Base-by-base conservation (phyloP, 2,888 invertebrate species). In the Ephialtes manifestator region DNA sequence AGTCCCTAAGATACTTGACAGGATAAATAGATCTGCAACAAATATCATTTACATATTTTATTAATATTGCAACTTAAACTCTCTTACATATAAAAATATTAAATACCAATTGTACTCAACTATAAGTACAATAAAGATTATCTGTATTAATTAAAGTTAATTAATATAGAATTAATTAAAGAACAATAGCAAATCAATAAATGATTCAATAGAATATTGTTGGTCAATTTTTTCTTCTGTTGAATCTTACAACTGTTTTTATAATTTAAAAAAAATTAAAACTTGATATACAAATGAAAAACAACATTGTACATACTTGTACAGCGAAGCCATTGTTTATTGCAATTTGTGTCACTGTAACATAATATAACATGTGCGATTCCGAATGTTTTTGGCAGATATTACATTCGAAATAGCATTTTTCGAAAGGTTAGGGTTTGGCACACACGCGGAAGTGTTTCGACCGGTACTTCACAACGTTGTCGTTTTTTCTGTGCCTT, bases 1-100 rank as follows among this genome's bases (percentile, higher is more conserved):
- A 96, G 92, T 97, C 97, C 88, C 96, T 95, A 89, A 97, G 96
- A 91, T 96, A 97, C 93, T 97, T 97, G 5, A 95, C 94, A 2
- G 97, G 97, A 93, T 97, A 97, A 87, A 97, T 96, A 51, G 96
- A 95, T 93, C 97, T 97, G 93, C 87, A 95, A 94, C 78, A 60
- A 79, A 88, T 51, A 51, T 39, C 2, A 10, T 39, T 39, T 39
- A 39, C 10, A 10, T 39, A 39, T 10, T 39, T 39, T 10, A 39
- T 10, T 10, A 10, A 39, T 39, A 35, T 35, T 0, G 4, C 5
- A 35, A 35, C 5, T 2, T 31, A 31, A 5, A 31, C 31, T 31
- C 31, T 31, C 35, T 35, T 35, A 35, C 35, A 35, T 4, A 35
- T 35, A 35, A 35, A 35, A 35, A 35, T 35, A 35, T 8, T 8